Evolutionary conservation across 2,113 vertebrate species (phyloP).

Genomic region (Mungos mungo): DNA sequence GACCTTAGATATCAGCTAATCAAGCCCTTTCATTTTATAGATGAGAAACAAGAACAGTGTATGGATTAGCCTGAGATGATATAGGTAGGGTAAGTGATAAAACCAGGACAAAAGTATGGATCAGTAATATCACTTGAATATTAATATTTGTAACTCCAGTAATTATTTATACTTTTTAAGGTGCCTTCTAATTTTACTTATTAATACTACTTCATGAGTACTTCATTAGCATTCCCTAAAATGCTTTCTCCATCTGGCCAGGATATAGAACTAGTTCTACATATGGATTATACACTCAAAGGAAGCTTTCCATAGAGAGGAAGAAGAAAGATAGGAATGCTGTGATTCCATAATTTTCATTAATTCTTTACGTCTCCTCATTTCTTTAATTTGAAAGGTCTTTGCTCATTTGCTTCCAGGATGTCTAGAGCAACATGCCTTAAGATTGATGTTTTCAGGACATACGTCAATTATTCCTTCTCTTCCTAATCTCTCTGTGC

Average conservation of each 20-base stretch:
- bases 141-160: background rate
- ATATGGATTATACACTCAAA: background rate
- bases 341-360: background rate
- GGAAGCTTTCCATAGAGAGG: background rate
- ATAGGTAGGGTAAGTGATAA: background rate
- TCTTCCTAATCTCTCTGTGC: background rate
- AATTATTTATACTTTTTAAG: background rate
- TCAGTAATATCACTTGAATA: background rate
- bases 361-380: background rate
- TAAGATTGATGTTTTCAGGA: background rate
- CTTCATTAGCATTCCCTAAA: background rate
- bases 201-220: background rate
- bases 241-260: background rate
- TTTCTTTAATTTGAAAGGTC: background rate
- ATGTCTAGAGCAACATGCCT: background rate
- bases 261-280: background rate
- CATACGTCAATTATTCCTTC: background rate
- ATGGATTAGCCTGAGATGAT: background rate
- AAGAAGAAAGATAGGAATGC: background rate
- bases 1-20: background rate
- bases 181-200: background rate
- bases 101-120: background rate
- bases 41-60: background rate
- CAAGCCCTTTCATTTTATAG: slow-evolving; percentile 14
- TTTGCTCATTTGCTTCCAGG: background rate